Base-by-base conservation (phyloP, 2,888 invertebrate species). In the Drosophila rubida region DNA sequence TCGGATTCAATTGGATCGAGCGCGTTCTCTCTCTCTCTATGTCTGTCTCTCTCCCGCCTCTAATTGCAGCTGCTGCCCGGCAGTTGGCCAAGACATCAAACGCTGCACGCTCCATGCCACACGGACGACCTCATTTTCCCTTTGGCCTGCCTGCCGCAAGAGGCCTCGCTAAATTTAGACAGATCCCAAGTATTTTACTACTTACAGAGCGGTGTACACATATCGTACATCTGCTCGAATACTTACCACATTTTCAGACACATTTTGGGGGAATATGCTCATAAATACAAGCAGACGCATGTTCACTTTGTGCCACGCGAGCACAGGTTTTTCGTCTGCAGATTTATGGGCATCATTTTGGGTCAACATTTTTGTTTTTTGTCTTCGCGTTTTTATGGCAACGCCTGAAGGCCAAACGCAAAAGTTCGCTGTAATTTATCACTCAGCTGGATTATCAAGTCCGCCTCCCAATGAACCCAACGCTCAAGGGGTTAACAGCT, bases 381-480 rank as follows among this genome's bases (percentile, higher is more conserved):
- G 27, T 27, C 8, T 27, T 27, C 9, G 3, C 41, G 14, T 30
- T 48, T 64, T 55, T 27, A 49, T 61, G 44, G 53, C 49, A 57
- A 27, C 51, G 23, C 44, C 73, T 70, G 86, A 86, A 87, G 88
- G 88, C 88, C 85, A 87, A 87, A 74, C 50, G 39, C 54, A 53
- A 76, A 65, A 86, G 88, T 86, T 87, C 69, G 77, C 41, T 58
- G 68, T 67, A 77, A 76, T 87, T 82, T 69, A 86, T 87, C 80
- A 87, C 64, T 45, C 54, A 42, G 35, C 44, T 19, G 51, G 60
- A 55, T 80, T 58, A 54, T 27, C 2, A 6, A 3, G 54, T 60
- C 48, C 5, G 19, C 19, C 19, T 32, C 25, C 25, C 13, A 8
- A 16, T 27, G 39, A 61, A 41, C 41, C 23, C 22, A 25, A 41